Evolutionary conservation across 2,113 vertebrate species (phyloP), one percentile per base, ranked within the genome.

Genomic region (Sphyrna mokarran): DNA sequence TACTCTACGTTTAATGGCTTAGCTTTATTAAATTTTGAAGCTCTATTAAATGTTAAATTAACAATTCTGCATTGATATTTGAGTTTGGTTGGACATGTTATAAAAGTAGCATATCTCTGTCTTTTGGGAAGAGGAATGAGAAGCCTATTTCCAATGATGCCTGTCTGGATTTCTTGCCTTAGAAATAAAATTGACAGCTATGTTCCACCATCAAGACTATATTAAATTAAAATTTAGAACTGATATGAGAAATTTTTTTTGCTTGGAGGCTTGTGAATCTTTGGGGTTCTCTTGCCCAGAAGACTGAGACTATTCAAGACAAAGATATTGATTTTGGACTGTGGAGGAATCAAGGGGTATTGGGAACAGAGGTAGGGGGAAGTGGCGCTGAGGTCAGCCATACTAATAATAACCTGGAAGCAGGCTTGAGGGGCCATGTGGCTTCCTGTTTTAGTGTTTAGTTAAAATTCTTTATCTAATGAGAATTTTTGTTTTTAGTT

Each of bases 401-500:
- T 76, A 33, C 2, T 33, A 29, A 10, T 33, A n/a, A 13, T 76
- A 26, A 68, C 18, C 14, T 68, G 66, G 66, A 29, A 76, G 29
- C 10, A 29, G 72, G 72, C 72, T 72, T 72, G 70, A 72, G 70
- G 6, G 22, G 23, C 26, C 8, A 22, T 69, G 20, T 18, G 68
- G 69, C 22, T 9, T 63, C 63, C 16, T 68, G 1, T 68, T 68
- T 16, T 68, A 18, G 16, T 68, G 14, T 68, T 68, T 16, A 2
- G 66, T 68, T 8, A 66, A 66, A 93, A 93, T 66, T 23, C 16
- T 22, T 68, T 61, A 16, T 37, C n/a, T 93, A 66, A 93, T 66
- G 29, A 37, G 33, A 93, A 93, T 66, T 66, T 37, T 93, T 95
- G 40, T 96, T 54, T 96, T 33, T 96, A 99, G 99, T 98, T 99